Evolutionary conservation across 1,140 invertebrate genomes (phyloP).

Genomic region (Eupristina koningsbergeri): DNA sequence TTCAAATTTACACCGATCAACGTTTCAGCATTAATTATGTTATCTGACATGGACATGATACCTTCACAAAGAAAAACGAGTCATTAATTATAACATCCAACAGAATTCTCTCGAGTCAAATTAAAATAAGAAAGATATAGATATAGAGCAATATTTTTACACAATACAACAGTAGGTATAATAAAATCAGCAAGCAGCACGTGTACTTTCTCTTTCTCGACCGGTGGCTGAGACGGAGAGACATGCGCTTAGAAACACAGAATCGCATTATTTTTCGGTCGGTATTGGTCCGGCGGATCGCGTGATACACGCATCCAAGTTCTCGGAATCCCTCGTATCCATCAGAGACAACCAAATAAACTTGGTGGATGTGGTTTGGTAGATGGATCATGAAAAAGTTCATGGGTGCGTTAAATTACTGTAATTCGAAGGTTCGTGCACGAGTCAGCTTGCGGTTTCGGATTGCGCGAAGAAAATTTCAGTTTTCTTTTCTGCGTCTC

Average conservation of each 20-base stretch:
- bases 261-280: neutral
- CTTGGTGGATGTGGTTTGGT: slow-evolving; percentile 8
- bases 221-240: neutral
- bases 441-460: slow-evolving; percentile 14
- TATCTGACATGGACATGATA: neutral
- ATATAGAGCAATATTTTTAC: slow-evolving; percentile 30
- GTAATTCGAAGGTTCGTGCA: neutral
- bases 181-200: neutral
- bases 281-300: neutral
- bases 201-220: neutral
- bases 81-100: slow-evolving; percentile 23
- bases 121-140: neutral
- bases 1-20: neutral
- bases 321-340: neutral
- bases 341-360: slow-evolving; percentile 29
- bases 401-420: slow-evolving; percentile 51
- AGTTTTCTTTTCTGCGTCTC: slow-evolving; percentile 30
- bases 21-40: neutral
- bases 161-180: slow-evolving; percentile 5
- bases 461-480: slow-evolving; percentile 31
- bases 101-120: too few species aligned
- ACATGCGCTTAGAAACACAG: neutral
- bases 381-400: slow-evolving; percentile 48
- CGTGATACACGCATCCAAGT: slow-evolving; percentile 34
- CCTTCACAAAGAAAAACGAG: neutral